Percentiles rank a stretch among this genome's conserved stretches.
Evolutionary conservation across 2,888 invertebrate genomes (phyloP).

Genomic region (Synergus gifuensis): DNA sequence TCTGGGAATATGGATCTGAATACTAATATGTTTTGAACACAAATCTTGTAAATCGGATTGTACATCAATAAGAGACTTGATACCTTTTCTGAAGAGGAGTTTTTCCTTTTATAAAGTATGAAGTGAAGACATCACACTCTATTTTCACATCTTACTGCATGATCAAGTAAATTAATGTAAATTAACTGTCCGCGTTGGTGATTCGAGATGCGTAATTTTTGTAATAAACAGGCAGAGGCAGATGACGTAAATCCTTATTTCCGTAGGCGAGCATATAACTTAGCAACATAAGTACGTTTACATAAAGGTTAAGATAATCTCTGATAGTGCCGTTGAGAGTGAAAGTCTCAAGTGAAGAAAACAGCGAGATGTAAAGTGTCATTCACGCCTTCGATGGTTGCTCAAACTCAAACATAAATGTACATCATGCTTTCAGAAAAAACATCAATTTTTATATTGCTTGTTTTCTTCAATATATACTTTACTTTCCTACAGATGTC

Average conservation of each 20-base stretch:
- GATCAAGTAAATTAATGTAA: conserved; percentile 20
- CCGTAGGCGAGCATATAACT: background rate
- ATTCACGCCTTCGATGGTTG: conserved; percentile 6
- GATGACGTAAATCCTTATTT: conserved; percentile 26
- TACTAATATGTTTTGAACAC: background rate
- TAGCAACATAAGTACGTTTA: background rate
- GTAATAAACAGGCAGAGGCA: conserved; percentile 15
- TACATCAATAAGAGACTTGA: background rate
- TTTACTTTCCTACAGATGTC: background rate
- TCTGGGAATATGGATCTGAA: background rate
- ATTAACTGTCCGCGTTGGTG: conserved; percentile 23
- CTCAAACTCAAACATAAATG: background rate
- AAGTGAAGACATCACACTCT: background rate
- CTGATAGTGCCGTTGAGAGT: background rate
- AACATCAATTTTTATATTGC: background rate
- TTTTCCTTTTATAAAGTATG: no score
- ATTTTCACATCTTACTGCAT: conserved; percentile 10
- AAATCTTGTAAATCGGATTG: background rate
- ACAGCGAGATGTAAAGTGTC: background rate
- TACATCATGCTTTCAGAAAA: background rate
- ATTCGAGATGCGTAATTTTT: conserved; percentile 29
- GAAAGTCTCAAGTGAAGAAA: conserved; percentile 1
- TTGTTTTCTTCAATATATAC: no score
- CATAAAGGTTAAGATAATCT: background rate
- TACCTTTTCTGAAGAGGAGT: no score